These are phyloP conservation scores for Phalloptychus januarius DNA, from an alignment of 2,797 vertebrate species.

Conservation along the genomic window DNA sequence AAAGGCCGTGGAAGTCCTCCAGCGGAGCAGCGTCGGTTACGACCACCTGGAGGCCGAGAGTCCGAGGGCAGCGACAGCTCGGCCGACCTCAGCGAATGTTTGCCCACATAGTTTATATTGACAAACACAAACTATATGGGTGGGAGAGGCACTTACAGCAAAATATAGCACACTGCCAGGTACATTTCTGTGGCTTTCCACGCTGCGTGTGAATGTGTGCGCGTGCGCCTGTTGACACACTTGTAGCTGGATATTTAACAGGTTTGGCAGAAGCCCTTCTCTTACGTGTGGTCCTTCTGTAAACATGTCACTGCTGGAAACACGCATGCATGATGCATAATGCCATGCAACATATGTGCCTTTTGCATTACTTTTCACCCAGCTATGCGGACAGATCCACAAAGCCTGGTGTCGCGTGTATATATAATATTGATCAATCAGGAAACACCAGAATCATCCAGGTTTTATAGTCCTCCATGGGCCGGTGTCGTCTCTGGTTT, in stretches of 20 bases:
- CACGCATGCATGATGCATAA: conserved; percentile 30
- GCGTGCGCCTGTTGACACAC: conserved; percentile 54
- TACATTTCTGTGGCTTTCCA: conserved; percentile 73
- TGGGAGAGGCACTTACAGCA: conserved; percentile 71
- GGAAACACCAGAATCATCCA: not conserved
- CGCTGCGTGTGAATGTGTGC: conserved; percentile 15
- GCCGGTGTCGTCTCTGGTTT: not conserved
- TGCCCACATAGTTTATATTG: conserved; percentile 73
- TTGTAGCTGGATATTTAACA: conserved; percentile 67
- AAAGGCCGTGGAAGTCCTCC: conserved; percentile 41
- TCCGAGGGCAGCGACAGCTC: conserved; percentile 36
- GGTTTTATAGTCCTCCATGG: not conserved
- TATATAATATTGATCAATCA: not conserved
- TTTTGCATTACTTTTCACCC: not conserved
- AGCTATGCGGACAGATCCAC: not conserved
- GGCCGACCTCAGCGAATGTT: conserved; percentile 55
- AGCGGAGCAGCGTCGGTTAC: conserved; percentile 17
- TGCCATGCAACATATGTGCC: not conserved
- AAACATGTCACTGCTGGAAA: conserved; percentile 66
- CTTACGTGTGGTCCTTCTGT: conserved; percentile 69
- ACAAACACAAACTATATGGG: conserved; percentile 75
- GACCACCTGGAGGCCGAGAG: conserved; percentile 44
- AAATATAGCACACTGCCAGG: conserved; percentile 67
- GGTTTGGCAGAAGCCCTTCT: conserved; percentile 55
- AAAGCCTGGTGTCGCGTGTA: not conserved